phyloP scores from a whole-genome alignment of 53 echinoderm and acorn worm genomes.

The Arbacia lixula region DNA sequence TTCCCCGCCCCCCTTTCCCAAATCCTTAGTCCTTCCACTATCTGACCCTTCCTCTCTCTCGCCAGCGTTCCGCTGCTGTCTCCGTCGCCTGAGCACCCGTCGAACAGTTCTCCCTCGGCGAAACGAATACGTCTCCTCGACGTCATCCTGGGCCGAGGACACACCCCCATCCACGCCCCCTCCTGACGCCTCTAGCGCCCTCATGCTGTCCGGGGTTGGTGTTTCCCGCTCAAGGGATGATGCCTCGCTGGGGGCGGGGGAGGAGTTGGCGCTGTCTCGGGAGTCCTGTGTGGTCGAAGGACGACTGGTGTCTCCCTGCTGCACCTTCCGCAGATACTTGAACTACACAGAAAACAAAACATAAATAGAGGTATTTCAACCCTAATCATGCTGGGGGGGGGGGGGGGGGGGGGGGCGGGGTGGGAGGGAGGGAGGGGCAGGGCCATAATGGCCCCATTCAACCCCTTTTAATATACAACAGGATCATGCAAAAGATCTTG shows the following conservation, averaged over 20 bases:
- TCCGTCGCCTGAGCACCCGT: conserved; percentile 31
- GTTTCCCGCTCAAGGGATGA: conserved; percentile 41
- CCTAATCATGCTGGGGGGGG: too few species aligned
- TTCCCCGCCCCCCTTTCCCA: background rate
- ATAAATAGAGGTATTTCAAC: too few species aligned
- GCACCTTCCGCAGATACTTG: conserved; percentile 43
- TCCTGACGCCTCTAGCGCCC: background rate
- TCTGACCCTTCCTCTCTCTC: background rate
- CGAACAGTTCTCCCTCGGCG: conserved; percentile 28
- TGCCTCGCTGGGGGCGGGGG: conserved; percentile 53
- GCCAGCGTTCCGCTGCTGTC: conserved; percentile 19
- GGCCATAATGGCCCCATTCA: too few species aligned
- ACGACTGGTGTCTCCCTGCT: background rate
- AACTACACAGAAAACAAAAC: conserved; percentile 1
- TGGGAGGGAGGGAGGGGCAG: too few species aligned
- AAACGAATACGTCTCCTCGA: conserved; percentile 45
- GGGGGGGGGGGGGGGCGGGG: too few species aligned
- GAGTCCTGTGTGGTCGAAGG: background rate
- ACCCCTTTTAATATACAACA: too few species aligned
- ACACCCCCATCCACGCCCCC: conserved; percentile 7
- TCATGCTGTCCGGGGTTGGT: conserved; percentile 31
- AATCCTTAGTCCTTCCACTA: background rate
- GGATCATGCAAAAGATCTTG: too few species aligned
- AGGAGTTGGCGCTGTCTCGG: conserved; percentile 23
- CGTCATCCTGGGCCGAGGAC: conserved; percentile 38